Evolutionary conservation across 2,113 vertebrate genomes (phyloP), one percentile per base, ranked within the genome.

Genomic region (Podiceps cristatus): DNA sequence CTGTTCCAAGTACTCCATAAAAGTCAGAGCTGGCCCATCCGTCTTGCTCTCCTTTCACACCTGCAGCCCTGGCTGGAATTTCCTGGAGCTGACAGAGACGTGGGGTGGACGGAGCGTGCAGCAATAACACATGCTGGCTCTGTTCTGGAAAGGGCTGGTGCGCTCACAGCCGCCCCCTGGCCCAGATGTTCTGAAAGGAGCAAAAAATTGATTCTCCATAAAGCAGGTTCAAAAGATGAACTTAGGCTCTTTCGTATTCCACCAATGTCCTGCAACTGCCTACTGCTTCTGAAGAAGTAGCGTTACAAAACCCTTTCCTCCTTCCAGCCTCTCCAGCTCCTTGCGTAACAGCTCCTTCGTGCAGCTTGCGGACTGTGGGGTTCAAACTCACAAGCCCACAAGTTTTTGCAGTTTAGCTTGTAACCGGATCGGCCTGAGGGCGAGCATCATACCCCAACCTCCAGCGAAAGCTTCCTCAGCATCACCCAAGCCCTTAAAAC

Each of bases 1-100:
- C 93, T 83, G 88, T 92, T 98, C 97, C 95, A 95, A 95, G 86
- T 93, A 92, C 97, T 95, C 91, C 96, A 94, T 96, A 94, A 96
- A 98, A 97, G 96, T 96, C 98, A 86, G 89, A 50, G 80, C 24
- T 56, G 95, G 94, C 96, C 90, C 95, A 92, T 96, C 87, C 74
- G 49, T 98, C 98, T 97, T 96, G 74, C 89, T 96, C 96, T 71
- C 68, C 72, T 94, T 90, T 93, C 97, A 84, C 98, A 98, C 98
- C 98, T 98, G 97, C 97, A 93, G 53, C 44, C 95, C 45, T 1
- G 55, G 88, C 66, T 96, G 74, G 93, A 91, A 94, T 93, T 93
- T 98, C 97, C 96, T 45, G 63, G 86, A 75, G 84, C 95, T 1
- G 72, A 25, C 0, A 7, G 76, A 42, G 94, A 40, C 5, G 76